Percentiles rank a stretch among this genome's conserved stretches.
Conservation (phyloP, 2,113 vertebrate species). For the Scophthalmus maximus region DNA sequence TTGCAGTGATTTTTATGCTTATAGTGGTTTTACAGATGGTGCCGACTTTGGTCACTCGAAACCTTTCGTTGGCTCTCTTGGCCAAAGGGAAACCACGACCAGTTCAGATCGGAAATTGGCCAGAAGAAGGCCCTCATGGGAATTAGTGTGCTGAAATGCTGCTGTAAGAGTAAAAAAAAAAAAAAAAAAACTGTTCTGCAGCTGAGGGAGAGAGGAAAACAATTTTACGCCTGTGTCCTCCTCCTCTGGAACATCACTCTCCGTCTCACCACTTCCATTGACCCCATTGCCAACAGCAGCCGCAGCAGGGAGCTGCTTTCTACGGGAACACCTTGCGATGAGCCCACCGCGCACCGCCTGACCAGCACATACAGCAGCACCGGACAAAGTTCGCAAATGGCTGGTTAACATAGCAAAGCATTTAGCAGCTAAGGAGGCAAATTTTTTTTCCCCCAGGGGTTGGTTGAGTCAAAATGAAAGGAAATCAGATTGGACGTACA, state of each 20-base stretch:
- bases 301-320: background rate
- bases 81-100: background rate
- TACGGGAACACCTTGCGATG: background rate
- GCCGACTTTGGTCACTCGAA: background rate
- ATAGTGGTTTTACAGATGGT: background rate
- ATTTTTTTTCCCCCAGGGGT: too few relatives aligned
- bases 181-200: background rate
- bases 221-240: background rate
- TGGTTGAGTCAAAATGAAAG: too few relatives aligned
- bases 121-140: background rate
- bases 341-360: too few relatives aligned
- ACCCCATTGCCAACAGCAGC: background rate
- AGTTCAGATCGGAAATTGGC: conserved; percentile 1
- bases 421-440: too few relatives aligned
- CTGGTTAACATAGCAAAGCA: background rate
- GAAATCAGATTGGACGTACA: too few relatives aligned
- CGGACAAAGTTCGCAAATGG: background rate
- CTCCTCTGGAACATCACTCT: background rate
- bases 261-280: background rate
- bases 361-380: background rate
- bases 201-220: background rate
- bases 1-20: background rate
- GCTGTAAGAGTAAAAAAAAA: conserved; percentile 2
- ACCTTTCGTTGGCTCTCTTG: background rate
- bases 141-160: background rate